Evolutionary conservation across 1,140 invertebrate genomes (phyloP).

Genomic region (Chironomus striatipennis): DNA sequence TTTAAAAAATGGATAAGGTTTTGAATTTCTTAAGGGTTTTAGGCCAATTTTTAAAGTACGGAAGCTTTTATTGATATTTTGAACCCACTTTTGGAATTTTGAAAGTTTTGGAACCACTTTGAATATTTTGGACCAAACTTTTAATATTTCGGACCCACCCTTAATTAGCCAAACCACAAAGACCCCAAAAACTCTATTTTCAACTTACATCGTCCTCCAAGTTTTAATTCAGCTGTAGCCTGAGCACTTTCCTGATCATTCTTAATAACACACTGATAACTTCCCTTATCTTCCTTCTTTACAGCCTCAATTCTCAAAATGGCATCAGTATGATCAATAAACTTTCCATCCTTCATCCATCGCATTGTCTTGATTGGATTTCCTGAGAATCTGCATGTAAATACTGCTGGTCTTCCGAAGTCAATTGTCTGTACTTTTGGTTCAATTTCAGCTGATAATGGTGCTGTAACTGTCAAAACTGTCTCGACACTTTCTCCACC

Average conservation of each 20-base stretch:
- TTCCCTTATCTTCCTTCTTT: conserved; percentile 89
- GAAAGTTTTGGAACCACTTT: too few species aligned
- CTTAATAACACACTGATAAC: conserved; percentile 94
- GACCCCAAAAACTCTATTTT: background rate
- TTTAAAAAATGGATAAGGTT: conserved; percentile 8
- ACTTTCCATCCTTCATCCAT: conserved; percentile 89
- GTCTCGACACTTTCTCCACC: conserved; percentile 88
- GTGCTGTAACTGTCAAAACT: conserved; percentile 84
- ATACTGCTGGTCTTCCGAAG: conserved; percentile 80
- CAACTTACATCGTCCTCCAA: conserved; percentile 77
- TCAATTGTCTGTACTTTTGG: conserved; percentile 86
- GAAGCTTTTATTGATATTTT: too few species aligned
- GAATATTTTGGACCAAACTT: too few species aligned
- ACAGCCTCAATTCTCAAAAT: conserved; percentile 79
- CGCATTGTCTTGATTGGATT: conserved; percentile 80
- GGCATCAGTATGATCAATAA: conserved; percentile 65
- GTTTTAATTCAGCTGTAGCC: conserved; percentile 81
- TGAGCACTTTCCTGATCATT: conserved; percentile 92
- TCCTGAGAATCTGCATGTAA: conserved; percentile 83
- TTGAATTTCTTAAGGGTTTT: too few species aligned
- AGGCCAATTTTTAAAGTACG: too few species aligned
- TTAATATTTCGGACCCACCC: too few species aligned
- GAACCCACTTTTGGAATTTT: too few species aligned
- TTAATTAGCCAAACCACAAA: too few species aligned
- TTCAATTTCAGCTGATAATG: conserved; percentile 76